Percentiles rank a stretch among this genome's conserved stretches.
phyloP scores from a whole-genome alignment of 2,113 vertebrate species.

The Hippocampus guttulatus region DNA sequence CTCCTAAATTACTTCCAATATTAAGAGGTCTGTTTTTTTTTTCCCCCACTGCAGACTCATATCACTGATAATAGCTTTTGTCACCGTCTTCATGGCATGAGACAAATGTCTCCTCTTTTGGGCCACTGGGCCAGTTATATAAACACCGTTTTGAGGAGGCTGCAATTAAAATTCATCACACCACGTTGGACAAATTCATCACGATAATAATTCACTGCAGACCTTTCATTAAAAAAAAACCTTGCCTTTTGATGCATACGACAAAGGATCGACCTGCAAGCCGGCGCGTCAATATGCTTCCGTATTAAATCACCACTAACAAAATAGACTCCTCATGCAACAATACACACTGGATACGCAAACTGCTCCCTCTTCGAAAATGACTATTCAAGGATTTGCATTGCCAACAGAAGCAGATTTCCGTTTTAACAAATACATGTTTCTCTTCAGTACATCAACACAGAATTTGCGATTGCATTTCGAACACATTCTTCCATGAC shows the following conservation, averaged over 20 bases:
- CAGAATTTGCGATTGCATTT: too few relatives aligned
- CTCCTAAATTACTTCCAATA: constrained; percentile 45
- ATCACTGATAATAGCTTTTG: constrained; percentile 36
- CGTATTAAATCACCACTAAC: constrained; percentile 14
- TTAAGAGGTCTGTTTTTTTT: constrained; percentile 18
- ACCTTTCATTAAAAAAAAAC: constrained; percentile 15
- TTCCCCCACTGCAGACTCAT: constrained; percentile 11
- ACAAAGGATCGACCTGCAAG: constrained; percentile 40
- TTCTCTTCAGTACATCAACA: too few relatives aligned
- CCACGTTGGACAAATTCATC: constrained; percentile 27
- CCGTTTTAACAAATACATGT: not conserved
- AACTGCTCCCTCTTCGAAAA: constrained; percentile 8
- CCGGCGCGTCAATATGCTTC: not conserved
- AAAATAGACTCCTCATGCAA: constrained; percentile 20
- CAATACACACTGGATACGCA: constrained; percentile 8
- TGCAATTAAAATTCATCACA: constrained; percentile 40
- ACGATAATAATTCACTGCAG: constrained; percentile 23
- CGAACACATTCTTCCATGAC: too few relatives aligned
- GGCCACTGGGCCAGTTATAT: constrained; percentile 48
- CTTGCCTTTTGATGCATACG: constrained; percentile 11
- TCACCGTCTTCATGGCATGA: constrained; percentile 38
- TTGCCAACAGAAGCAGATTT: constrained; percentile 15
- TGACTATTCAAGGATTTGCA: constrained; percentile 30
- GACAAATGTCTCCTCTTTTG: constrained; percentile 52
- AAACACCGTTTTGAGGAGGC: constrained; percentile 34